phyloP scores from a whole-genome alignment of 2,888 invertebrate species.

The Oasisia sp. region DNA sequence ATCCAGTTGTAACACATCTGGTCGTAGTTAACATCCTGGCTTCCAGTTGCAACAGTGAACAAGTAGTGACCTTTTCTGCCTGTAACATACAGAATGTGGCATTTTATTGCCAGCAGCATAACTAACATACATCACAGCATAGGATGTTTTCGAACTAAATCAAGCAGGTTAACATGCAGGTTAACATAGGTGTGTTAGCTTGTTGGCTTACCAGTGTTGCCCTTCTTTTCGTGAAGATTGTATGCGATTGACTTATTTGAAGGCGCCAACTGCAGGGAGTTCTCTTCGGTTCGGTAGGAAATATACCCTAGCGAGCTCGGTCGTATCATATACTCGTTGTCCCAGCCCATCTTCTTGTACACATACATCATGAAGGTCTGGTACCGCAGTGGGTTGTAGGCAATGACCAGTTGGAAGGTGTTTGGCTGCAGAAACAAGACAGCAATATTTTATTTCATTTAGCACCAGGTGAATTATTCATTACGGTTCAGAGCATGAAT shows the following conservation, averaged over 20 bases:
- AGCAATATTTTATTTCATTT: too few relatives aligned
- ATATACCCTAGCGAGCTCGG: background rate
- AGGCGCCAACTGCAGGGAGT: background rate
- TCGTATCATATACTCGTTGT: background rate
- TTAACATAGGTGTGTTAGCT: background rate
- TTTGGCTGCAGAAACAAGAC: slow-evolving; percentile 18
- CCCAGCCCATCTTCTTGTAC: slow-evolving; percentile 29
- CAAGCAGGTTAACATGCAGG: background rate
- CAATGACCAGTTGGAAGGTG: slow-evolving; percentile 33
- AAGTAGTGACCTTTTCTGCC: background rate
- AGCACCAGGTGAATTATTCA: too few relatives aligned
- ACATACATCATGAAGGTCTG: slow-evolving; percentile 22
- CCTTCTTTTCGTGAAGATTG: background rate
- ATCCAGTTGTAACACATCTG: slow-evolving; percentile 21
- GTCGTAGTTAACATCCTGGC: background rate
- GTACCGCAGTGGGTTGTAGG: slow-evolving; percentile 23
- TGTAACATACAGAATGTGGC: background rate
- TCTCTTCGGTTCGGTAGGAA: background rate
- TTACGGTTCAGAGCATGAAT: too few relatives aligned
- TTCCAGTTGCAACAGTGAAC: slow-evolving; percentile 8
- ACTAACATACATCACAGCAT: background rate
- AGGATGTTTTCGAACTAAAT: background rate
- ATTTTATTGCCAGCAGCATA: background rate
- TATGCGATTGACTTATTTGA: background rate
- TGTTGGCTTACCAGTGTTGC: background rate